A percentile compares a stretch with the other conserved stretches of the same genome.
Conservation (phyloP, 2,888 invertebrate species). For the Proisotoma minuta region DNA sequence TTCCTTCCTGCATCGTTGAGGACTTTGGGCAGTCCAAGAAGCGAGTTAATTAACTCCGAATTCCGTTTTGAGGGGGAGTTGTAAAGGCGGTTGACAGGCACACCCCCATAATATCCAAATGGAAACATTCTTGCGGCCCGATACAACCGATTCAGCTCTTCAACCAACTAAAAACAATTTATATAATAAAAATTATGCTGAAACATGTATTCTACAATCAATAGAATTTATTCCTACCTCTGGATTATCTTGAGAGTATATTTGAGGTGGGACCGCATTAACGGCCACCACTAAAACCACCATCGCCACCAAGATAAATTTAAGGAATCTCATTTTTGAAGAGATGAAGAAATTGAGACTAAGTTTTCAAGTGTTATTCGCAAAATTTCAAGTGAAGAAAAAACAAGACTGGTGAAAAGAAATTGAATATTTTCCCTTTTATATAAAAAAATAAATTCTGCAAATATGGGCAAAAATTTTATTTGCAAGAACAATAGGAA, state of each 20-base stretch:
- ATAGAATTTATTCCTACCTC: neutral
- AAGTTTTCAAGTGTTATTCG: too few relatives aligned
- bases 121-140: constrained; percentile 28
- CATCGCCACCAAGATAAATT: neutral
- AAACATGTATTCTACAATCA: too few relatives aligned
- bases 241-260: neutral
- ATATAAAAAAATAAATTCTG: too few relatives aligned
- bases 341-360: too few relatives aligned
- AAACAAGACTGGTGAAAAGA: too few relatives aligned
- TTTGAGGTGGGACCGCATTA: constrained; percentile 4
- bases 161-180: constrained; percentile 14
- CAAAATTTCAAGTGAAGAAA: too few relatives aligned
- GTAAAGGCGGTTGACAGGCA: neutral
- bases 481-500: too few relatives aligned
- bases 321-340: neutral
- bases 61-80: constrained; percentile 49
- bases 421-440: too few relatives aligned
- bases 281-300: neutral
- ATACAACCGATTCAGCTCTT: constrained; percentile 19
- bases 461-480: too few relatives aligned
- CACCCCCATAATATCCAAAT: constrained; percentile 32
- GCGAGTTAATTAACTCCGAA: constrained; percentile 67
- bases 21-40: constrained; percentile 69
- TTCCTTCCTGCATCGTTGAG: constrained; percentile 64
- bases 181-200: neutral